Conservation (phyloP, 35 echinoderm and acorn worm species). For the Apostichopus californicus region DNA sequence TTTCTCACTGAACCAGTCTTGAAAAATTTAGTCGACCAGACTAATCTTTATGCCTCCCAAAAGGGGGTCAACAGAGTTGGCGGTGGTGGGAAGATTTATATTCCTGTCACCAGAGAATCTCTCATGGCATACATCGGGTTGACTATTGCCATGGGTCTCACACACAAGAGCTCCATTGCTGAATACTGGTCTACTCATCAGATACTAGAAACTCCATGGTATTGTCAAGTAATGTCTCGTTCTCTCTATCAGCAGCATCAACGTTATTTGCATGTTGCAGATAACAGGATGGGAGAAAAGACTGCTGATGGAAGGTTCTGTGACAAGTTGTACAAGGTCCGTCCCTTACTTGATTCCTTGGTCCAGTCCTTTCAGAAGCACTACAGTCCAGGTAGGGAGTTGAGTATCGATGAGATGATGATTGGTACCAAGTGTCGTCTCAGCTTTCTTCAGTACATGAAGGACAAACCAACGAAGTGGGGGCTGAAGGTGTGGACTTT, state of each 20-base stretch:
- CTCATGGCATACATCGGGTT: constrained; percentile 33
- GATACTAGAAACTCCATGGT: constrained; percentile 2
- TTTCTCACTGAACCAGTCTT: constrained; percentile 18
- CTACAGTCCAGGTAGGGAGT: constrained; percentile 11
- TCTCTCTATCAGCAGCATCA: neutral
- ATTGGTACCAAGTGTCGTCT: neutral
- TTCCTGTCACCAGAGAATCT: constrained; percentile 21
- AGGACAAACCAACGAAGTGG: constrained; percentile 22
- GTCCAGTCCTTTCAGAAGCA: neutral
- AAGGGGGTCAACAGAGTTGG: neutral
- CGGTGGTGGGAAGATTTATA: neutral
- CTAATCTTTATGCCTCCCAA: neutral
- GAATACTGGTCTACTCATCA: constrained; percentile 15
- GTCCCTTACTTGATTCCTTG: constrained; percentile 33
- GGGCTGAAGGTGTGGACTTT: constrained; percentile 38
- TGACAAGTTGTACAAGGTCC: constrained; percentile 45
- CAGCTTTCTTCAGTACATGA: constrained; percentile 29
- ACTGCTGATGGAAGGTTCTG: neutral
- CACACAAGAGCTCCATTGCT: neutral
- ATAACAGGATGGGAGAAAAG: neutral
- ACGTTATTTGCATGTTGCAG: neutral
- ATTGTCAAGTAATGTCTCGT: constrained; percentile 4
- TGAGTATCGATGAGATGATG: constrained; percentile 23
- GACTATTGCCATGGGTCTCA: constrained; percentile 1
- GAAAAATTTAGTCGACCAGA: constrained; percentile 4